Conservation (phyloP, 2,888 invertebrate genomes). For the Shargacucullia verbasci region DNA sequence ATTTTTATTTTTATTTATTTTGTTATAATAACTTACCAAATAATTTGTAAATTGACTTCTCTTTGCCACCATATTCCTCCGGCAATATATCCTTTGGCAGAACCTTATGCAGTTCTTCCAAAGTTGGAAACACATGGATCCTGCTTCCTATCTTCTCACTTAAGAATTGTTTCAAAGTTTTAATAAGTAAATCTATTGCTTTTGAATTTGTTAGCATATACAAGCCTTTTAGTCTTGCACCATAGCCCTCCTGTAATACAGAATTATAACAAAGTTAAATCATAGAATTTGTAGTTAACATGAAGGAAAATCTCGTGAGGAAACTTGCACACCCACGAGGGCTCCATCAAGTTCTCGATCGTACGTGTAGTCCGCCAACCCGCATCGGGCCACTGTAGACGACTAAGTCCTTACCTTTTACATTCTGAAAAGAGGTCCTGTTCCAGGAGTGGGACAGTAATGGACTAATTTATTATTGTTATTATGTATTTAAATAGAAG, state of each 20-base stretch:
- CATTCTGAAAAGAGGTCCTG: too few relatives aligned
- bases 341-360: too few relatives aligned
- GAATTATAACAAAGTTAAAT: constrained; percentile 3
- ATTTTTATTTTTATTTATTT: too few relatives aligned
- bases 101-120: constrained; percentile 55
- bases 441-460: too few relatives aligned
- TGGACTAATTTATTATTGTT: too few relatives aligned
- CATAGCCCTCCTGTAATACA: constrained; percentile 64
- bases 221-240: constrained; percentile 60
- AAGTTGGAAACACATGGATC: constrained; percentile 52
- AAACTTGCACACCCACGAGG: too few relatives aligned
- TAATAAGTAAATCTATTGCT: constrained; percentile 61
- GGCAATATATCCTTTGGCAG: constrained; percentile 63
- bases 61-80: constrained; percentile 63
- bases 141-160: constrained; percentile 63
- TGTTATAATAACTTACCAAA: constrained; percentile 12
- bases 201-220: constrained; percentile 67
- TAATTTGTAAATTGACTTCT: constrained; percentile 48
- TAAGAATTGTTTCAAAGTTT: constrained; percentile 62
- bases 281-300: too few relatives aligned
- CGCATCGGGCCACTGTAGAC: too few relatives aligned
- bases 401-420: too few relatives aligned
- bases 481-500: too few relatives aligned
- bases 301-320: too few relatives aligned
- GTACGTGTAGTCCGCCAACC: too few relatives aligned